A percentile compares a stretch with the other conserved stretches of the same genome.
Evolutionary conservation across 2,888 invertebrate genomes (phyloP).

Genomic region (Brachyopa scutellaris): DNA sequence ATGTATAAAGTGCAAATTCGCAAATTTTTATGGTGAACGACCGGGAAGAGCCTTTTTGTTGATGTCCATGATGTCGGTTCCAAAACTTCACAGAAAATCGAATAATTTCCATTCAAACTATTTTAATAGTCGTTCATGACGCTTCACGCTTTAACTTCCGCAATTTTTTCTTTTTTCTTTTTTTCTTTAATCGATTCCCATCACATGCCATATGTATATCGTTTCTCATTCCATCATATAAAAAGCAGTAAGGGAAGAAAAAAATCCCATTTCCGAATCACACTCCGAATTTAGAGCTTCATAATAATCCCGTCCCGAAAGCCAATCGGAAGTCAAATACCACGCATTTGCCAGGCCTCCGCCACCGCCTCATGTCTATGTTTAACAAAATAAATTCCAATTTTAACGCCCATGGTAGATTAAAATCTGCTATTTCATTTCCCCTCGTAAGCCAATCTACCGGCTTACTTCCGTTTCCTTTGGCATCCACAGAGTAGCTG

Average conservation of each 20-base stretch:
- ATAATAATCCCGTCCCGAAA: slow-evolving; percentile 60
- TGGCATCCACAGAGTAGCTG: slow-evolving; percentile 13
- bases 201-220: slow-evolving; percentile 17
- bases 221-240: not conserved
- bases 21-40: too few species aligned
- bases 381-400: slow-evolving; percentile 70
- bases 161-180: slow-evolving; percentile 12
- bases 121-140: too few species aligned
- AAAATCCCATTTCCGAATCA: slow-evolving; percentile 61
- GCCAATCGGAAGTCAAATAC: slow-evolving; percentile 66
- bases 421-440: slow-evolving; percentile 64
- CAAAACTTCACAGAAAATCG: too few species aligned
- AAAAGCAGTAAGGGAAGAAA: not conserved
- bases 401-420: slow-evolving; percentile 69
- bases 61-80: too few species aligned
- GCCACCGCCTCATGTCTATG: slow-evolving; percentile 17
- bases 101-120: too few species aligned
- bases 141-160: slow-evolving; percentile 26
- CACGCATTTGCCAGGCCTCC: slow-evolving; percentile 22
- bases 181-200: slow-evolving; percentile 32
- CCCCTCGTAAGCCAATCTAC: slow-evolving; percentile 54
- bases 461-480: slow-evolving; percentile 63
- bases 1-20: too few species aligned
- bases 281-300: slow-evolving; percentile 54
- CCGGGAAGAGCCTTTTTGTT: too few species aligned